Evolutionary conservation across 2,888 invertebrate species (phyloP).

Genomic region (Thereva unica): DNA sequence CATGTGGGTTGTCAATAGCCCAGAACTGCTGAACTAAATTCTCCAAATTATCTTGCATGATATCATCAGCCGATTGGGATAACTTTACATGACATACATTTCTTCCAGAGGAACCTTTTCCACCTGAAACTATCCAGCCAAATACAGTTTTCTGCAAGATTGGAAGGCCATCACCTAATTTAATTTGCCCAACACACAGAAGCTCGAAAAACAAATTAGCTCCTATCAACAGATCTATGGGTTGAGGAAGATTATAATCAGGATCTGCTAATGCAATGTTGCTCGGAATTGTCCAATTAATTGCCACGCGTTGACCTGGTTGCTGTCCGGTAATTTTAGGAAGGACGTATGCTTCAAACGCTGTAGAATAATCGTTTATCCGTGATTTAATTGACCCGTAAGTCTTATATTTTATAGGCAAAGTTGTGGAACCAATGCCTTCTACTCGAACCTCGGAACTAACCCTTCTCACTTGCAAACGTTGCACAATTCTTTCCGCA

Average conservation of each 20-base stretch:
- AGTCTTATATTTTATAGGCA: constrained; percentile 2
- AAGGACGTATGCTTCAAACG: too few relatives aligned
- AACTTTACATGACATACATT: neutral
- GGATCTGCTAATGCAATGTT: too few relatives aligned
- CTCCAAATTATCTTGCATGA: neutral
- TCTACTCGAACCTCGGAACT: neutral
- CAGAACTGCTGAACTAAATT: neutral
- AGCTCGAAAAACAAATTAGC: constrained; percentile 3
- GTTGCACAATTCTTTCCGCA: too few relatives aligned
- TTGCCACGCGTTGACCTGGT: too few relatives aligned
- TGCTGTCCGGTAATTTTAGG: too few relatives aligned
- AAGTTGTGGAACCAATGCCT: neutral
- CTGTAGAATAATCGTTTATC: neutral
- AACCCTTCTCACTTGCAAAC: neutral
- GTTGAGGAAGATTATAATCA: neutral
- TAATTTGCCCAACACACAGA: neutral
- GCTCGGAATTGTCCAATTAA: too few relatives aligned
- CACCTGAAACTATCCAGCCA: constrained; percentile 1
- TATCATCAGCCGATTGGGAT: neutral
- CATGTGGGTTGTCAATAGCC: neutral
- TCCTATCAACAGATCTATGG: neutral
- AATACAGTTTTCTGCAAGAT: neutral
- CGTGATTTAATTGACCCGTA: too few relatives aligned
- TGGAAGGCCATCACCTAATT: constrained; percentile 1
- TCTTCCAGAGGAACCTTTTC: neutral